phyloP scores from a whole-genome alignment of 2,113 vertebrate genomes.

The Lepus americanus region DNA sequence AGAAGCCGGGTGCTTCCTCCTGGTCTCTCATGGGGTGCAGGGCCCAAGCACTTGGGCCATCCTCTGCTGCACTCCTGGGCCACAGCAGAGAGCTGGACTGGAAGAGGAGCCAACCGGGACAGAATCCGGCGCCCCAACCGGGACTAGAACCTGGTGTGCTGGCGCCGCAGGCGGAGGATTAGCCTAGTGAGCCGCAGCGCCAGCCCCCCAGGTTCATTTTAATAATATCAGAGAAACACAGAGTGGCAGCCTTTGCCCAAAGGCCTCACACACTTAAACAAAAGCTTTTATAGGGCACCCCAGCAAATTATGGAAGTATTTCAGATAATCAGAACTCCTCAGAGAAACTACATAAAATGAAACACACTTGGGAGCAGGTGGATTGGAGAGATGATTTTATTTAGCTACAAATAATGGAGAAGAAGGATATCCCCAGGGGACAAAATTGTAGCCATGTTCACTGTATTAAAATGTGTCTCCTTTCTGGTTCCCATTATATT shows the following conservation, averaged over 20 bases:
- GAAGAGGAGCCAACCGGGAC: too few relatives aligned
- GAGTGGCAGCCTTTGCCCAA: not conserved
- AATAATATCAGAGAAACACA: not conserved
- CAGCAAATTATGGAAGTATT: conserved; percentile 3
- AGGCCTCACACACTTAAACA: not conserved
- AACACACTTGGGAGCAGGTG: not conserved
- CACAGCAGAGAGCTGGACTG: too few relatives aligned
- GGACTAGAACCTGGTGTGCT: too few relatives aligned
- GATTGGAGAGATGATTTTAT: not conserved
- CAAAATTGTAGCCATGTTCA: not conserved
- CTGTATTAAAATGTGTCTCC: not conserved
- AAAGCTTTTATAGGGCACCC: not conserved
- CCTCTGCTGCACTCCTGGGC: too few relatives aligned
- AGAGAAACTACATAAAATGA: not conserved
- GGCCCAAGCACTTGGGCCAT: too few relatives aligned
- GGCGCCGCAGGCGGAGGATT: too few relatives aligned
- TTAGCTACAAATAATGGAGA: not conserved
- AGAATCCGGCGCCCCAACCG: too few relatives aligned
- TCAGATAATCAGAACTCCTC: not conserved
- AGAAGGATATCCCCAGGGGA: not conserved
- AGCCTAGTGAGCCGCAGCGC: too few relatives aligned
- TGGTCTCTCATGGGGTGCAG: too few relatives aligned
- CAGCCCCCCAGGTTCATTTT: conserved; percentile 3
- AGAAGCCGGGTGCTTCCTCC: too few relatives aligned
- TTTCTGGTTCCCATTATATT: not conserved